Evolutionary conservation across 64 coral and sea anemone species (phyloP).

Genomic region (Porites lutea): DNA sequence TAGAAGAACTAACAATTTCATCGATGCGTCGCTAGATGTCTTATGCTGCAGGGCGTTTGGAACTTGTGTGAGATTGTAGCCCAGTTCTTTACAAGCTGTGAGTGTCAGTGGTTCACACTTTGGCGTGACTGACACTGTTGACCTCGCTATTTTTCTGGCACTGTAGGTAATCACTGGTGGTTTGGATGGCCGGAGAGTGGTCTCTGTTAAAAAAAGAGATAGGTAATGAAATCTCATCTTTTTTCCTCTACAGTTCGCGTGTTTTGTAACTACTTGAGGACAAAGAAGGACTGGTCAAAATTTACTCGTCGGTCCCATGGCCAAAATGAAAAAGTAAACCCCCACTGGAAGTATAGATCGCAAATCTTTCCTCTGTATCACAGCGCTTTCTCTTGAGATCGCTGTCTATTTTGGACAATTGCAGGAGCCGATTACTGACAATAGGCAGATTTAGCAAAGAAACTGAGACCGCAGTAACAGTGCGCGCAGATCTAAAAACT

Average conservation of each 20-base stretch:
- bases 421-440: too few relatives aligned
- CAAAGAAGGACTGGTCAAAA: neutral
- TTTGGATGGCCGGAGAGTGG: slow-evolving; percentile 16
- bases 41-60: slow-evolving; percentile 15
- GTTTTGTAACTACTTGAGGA: neutral
- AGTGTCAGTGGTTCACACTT: slow-evolving; percentile 17
- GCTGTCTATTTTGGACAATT: too few relatives aligned
- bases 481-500: too few relatives aligned
- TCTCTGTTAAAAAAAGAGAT: neutral
- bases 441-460: too few relatives aligned
- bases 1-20: neutral
- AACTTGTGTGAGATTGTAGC: slow-evolving; percentile 11
- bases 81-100: neutral
- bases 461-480: too few relatives aligned
- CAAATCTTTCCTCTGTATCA: too few relatives aligned
- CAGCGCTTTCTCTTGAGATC: too few relatives aligned
- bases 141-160: neutral
- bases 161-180: neutral
- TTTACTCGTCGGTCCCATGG: neutral
- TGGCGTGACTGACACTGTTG: neutral
- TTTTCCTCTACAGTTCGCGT: too few relatives aligned
- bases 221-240: neutral
- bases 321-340: neutral
- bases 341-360: too few relatives aligned
- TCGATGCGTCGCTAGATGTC: neutral